Percentiles rank a stretch among this genome's conserved stretches.
Conservation (phyloP, 2,888 invertebrate species). For the Mantis religiosa region DNA sequence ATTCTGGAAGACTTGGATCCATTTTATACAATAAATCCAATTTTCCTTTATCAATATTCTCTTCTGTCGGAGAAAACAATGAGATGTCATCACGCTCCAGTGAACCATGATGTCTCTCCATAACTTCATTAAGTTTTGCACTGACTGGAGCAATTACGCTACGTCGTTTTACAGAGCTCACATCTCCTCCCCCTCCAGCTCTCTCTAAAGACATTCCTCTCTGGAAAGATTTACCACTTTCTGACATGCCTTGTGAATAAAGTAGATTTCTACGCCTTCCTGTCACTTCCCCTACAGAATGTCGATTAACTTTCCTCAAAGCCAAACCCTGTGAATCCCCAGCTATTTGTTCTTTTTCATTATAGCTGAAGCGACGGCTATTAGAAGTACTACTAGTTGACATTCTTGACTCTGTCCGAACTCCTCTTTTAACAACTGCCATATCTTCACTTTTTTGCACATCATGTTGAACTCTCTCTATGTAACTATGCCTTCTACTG, state of each 20-base stretch:
- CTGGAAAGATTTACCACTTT: background rate
- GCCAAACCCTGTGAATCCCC: background rate
- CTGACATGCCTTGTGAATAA: background rate
- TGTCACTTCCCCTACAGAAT: background rate
- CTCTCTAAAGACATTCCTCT: background rate
- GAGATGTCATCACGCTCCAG: conserved; percentile 2
- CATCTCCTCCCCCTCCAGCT: background rate
- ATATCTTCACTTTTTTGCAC: background rate
- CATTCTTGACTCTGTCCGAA: background rate
- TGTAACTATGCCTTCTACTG: conserved; percentile 6
- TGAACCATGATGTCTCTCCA: background rate
- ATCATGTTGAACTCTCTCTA: background rate
- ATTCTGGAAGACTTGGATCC: background rate
- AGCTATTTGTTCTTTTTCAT: background rate
- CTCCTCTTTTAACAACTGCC: background rate
- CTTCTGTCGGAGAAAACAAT: background rate
- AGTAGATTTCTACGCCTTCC: background rate
- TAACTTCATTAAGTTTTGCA: background rate
- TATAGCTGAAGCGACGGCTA: background rate
- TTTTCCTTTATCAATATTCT: background rate
- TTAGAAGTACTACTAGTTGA: background rate
- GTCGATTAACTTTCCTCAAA: background rate
- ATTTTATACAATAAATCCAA: background rate
- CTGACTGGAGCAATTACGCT: background rate
- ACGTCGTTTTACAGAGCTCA: background rate